Evolutionary conservation across 2,113 vertebrate genomes (phyloP).

Genomic region (Hyla sarda): DNA sequence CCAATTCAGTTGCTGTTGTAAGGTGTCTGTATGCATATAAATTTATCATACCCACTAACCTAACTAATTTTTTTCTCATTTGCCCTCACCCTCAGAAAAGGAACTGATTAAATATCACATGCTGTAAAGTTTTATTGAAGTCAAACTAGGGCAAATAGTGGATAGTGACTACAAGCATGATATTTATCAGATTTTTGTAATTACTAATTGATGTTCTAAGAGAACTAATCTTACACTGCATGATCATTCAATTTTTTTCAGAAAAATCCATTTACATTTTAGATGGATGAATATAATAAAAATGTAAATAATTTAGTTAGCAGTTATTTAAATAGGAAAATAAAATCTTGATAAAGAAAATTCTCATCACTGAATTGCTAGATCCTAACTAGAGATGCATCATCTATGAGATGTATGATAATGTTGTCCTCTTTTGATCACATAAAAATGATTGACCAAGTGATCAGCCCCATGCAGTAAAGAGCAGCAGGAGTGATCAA

Average conservation of each 20-base stretch:
- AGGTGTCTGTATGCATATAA: slow-evolving; percentile 82
- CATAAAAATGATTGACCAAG: background rate
- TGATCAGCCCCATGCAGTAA: background rate
- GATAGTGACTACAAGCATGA: slow-evolving; percentile 71
- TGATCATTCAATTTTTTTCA: slow-evolving; percentile 74
- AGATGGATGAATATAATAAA: slow-evolving; percentile 63
- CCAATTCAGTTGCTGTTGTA: slow-evolving; percentile 68
- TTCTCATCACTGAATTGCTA: background rate
- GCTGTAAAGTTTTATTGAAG: slow-evolving; percentile 77
- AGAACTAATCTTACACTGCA: slow-evolving; percentile 78
- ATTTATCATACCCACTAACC: slow-evolving; percentile 78
- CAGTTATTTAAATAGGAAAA: background rate
- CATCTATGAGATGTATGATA: background rate
- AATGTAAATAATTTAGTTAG: slow-evolving; percentile 14
- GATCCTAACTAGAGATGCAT: background rate
- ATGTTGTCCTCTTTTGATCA: background rate
- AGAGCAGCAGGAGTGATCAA: too few relatives aligned
- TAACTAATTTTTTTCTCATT: slow-evolving; percentile 76
- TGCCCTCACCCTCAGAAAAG: slow-evolving; percentile 73
- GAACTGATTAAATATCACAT: slow-evolving; percentile 75
- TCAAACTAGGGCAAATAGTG: slow-evolving; percentile 71
- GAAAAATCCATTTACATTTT: slow-evolving; percentile 67
- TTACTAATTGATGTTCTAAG: slow-evolving; percentile 75
- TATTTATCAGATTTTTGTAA: slow-evolving; percentile 76
- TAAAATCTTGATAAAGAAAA: background rate